Percentiles rank a stretch among this genome's conserved stretches.
These are phyloP conservation scores for Cryptoleucopteryx plumbea DNA, from an alignment of 2,113 vertebrate species.

Conservation along the genomic window DNA sequence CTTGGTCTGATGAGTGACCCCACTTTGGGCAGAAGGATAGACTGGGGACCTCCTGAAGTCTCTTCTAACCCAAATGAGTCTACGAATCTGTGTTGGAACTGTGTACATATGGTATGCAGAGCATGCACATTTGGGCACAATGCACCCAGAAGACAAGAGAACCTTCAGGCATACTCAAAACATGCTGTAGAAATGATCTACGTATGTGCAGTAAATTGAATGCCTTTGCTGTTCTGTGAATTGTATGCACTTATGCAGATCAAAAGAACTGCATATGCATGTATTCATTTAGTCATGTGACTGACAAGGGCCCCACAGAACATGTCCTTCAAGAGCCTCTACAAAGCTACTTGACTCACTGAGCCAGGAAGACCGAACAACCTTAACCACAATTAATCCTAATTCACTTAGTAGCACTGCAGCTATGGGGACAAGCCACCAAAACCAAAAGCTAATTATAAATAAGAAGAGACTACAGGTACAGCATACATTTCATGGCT, in stretches of 20 bases:
- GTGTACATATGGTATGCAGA: neutral
- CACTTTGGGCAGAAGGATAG: neutral
- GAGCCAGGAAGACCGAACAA: neutral
- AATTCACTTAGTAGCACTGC: neutral
- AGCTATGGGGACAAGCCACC: neutral
- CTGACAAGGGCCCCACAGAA: neutral
- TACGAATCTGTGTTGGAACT: neutral
- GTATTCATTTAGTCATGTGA: neutral
- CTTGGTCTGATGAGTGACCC: neutral
- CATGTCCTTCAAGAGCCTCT: neutral
- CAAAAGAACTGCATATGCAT: neutral
- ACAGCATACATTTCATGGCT: neutral
- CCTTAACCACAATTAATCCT: neutral
- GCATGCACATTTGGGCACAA: neutral
- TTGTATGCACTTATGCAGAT: neutral
- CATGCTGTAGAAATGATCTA: neutral
- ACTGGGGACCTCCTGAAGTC: neutral
- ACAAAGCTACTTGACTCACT: neutral
- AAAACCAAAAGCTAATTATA: neutral
- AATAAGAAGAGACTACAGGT: neutral
- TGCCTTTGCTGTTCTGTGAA: neutral
- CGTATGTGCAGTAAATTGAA: neutral
- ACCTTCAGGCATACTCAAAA: neutral
- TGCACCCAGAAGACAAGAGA: neutral
- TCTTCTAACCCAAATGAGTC: neutral